Conservation (phyloP, 2,113 vertebrate genomes). For the Misgurnus mizolepis region DNA sequence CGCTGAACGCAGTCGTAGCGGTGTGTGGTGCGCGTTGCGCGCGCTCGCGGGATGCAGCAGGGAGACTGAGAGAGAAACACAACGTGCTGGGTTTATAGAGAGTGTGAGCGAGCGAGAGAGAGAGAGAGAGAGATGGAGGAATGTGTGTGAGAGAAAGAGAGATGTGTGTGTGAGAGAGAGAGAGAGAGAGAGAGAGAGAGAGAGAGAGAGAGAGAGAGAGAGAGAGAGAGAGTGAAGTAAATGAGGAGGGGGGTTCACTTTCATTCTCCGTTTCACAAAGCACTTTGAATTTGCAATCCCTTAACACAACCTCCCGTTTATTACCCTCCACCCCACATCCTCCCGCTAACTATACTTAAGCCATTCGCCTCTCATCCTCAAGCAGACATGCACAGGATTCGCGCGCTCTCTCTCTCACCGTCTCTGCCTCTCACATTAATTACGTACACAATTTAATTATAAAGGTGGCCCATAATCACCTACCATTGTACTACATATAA, state of each 20-base stretch:
- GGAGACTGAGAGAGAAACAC: constrained; percentile 44
- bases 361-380: constrained; percentile 23
- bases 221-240: background rate
- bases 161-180: too few relatives aligned
- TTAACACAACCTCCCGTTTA: constrained; percentile 61
- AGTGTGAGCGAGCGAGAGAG: constrained; percentile 33
- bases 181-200: background rate
- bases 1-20: constrained; percentile 29
- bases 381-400: background rate
- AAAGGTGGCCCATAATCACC: background rate
- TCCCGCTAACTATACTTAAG: constrained; percentile 19
- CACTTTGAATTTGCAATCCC: constrained; percentile 67
- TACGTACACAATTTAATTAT: background rate
- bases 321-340: constrained; percentile 43
- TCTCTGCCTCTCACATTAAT: background rate
- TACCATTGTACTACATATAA: background rate
- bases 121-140: constrained; percentile 24
- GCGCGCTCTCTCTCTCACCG: background rate
- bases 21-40: background rate
- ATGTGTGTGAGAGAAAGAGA: background rate
- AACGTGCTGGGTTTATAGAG: constrained; percentile 31
- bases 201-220: background rate
- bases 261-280: constrained; percentile 67
- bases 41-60: constrained; percentile 67
- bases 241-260: constrained; percentile 11